Evolutionary conservation across 1,140 invertebrate genomes (phyloP).

Genomic region (Ptiloglossa arizonensis): DNA sequence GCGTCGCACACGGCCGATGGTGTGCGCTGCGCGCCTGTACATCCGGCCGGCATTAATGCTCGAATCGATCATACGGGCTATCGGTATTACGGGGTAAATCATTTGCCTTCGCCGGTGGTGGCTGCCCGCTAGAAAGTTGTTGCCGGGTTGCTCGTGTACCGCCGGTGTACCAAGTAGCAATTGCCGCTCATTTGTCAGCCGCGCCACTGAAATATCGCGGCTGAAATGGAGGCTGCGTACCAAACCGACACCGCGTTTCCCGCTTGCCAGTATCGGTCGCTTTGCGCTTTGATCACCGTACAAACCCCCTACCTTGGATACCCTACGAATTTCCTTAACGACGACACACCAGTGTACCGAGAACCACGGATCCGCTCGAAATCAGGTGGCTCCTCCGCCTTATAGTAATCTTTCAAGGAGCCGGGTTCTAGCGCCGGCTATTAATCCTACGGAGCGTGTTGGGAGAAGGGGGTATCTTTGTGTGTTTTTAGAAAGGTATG

Average conservation of each 20-base stretch:
- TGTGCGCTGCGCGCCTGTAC: constrained; percentile 25
- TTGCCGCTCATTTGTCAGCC: constrained; percentile 69
- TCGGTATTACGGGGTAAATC: constrained; percentile 66
- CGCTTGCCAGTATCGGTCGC: constrained; percentile 28
- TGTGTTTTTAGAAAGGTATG: too few relatives aligned
- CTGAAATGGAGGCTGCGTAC: constrained; percentile 49
- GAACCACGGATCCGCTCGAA: background rate
- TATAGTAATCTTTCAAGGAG: constrained; percentile 21
- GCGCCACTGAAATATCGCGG: constrained; percentile 64
- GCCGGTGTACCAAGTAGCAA: constrained; percentile 64
- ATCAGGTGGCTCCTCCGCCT: background rate
- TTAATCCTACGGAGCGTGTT: background rate
- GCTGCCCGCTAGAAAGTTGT: constrained; percentile 59
- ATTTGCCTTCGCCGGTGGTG: constrained; percentile 51
- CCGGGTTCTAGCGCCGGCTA: background rate
- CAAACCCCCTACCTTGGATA: background rate
- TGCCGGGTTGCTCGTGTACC: constrained; percentile 44
- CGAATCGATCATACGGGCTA: constrained; percentile 67
- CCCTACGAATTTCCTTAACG: constrained; percentile 40
- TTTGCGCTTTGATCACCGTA: constrained; percentile 40
- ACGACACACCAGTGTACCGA: background rate
- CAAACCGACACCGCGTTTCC: constrained; percentile 43
- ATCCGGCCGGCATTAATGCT: constrained; percentile 60
- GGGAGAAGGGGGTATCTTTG: too few relatives aligned
- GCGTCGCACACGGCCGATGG: constrained; percentile 30